phyloP scores from a whole-genome alignment of 1,140 invertebrate genomes.

The Drosophila nigrodunni region DNA sequence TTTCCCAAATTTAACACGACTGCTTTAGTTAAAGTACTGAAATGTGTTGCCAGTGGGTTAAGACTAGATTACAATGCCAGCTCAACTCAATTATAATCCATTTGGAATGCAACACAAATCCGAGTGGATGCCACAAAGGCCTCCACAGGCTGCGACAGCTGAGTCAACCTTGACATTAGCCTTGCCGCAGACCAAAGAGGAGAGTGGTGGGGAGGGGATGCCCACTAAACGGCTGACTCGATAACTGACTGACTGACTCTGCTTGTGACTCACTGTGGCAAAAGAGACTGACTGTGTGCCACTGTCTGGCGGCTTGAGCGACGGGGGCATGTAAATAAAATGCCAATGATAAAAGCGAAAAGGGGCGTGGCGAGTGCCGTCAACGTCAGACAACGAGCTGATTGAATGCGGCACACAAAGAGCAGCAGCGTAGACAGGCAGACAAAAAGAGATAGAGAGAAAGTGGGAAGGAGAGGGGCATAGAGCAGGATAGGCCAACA shows the following conservation, averaged over 20 bases:
- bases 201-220: background rate
- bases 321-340: constrained; percentile 49
- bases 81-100: constrained; percentile 62
- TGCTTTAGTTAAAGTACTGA: background rate
- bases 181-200: constrained; percentile 53
- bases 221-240: constrained; percentile 28
- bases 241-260: constrained; percentile 25
- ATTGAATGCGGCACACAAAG: constrained; percentile 49
- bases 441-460: background rate
- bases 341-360: constrained; percentile 51
- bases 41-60: constrained; percentile 15
- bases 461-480: background rate
- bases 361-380: constrained; percentile 35
- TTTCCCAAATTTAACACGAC: background rate
- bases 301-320: background rate
- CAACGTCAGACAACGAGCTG: constrained; percentile 44
- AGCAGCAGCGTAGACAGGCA: background rate
- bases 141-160: constrained; percentile 44
- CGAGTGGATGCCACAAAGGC: constrained; percentile 36
- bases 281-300: background rate
- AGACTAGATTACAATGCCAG: constrained; percentile 25
- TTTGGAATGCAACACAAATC: constrained; percentile 58
- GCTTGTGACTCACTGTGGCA: constrained; percentile 36
- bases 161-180: constrained; percentile 66
- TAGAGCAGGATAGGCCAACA: constrained; percentile 34